Conservation (phyloP, 2,113 vertebrate genomes). For the Ammodytes dubius region DNA sequence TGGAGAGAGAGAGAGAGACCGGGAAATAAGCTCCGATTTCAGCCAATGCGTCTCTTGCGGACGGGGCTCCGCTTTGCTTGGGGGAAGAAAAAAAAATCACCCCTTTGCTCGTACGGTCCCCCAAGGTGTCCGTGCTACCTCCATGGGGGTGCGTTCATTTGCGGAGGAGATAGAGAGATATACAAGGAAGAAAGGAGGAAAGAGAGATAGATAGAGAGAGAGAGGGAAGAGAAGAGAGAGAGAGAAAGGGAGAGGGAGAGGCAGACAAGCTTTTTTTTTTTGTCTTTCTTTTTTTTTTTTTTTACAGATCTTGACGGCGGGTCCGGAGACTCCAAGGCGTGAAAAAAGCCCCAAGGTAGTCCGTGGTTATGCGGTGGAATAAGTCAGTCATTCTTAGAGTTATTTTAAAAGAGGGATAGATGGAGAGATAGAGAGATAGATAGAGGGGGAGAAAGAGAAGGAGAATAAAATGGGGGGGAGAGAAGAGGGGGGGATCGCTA, state of each 20-base stretch:
- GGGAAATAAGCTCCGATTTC: conserved; percentile 72
- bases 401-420: not conserved
- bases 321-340: conserved; percentile 58
- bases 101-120: conserved; percentile 74
- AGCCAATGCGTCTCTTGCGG: conserved; percentile 81
- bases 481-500: not conserved
- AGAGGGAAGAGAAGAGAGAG: not conserved
- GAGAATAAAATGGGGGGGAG: not conserved
- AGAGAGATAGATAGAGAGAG: not conserved
- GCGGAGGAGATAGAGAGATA: conserved; percentile 15
- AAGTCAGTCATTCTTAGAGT: conserved; percentile 77
- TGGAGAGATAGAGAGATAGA: conserved; percentile 1
- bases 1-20: conserved; percentile 9
- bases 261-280: not conserved
- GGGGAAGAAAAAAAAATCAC: conserved; percentile 55
- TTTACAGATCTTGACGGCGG: conserved; percentile 61
- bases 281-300: not conserved
- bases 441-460: not conserved
- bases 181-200: too few species aligned
- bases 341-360: conserved; percentile 52
- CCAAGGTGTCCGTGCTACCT: conserved; percentile 78
- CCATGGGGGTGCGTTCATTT: conserved; percentile 77
- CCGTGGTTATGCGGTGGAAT: conserved; percentile 48
- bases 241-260: conserved; percentile 19
- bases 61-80: conserved; percentile 80